phyloP scores from a whole-genome alignment of 2,113 vertebrate genomes.

The Nothobranchius kuhntae region DNA sequence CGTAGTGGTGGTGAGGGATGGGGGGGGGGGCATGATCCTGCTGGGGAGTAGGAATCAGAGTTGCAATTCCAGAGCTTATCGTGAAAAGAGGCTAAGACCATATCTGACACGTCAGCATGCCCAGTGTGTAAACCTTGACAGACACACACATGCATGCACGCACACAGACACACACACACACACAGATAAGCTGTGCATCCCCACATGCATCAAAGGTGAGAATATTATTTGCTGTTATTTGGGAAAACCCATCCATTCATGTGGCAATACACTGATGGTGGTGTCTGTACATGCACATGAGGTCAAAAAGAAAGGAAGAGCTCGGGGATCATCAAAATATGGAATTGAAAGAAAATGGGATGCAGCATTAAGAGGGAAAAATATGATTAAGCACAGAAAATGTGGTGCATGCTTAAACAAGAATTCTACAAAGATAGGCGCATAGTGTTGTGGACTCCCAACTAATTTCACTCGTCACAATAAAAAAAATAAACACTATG shows the following conservation, averaged over 20 bases:
- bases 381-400: too few species aligned
- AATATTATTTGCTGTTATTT: constrained; percentile 68
- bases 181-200: neutral
- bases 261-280: constrained; percentile 52
- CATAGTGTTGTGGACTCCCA: too few species aligned
- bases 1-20: constrained; percentile 17
- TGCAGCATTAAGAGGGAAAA: too few species aligned
- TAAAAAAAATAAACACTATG: too few species aligned
- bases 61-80: constrained; percentile 74
- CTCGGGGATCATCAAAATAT: neutral
- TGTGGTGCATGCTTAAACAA: too few species aligned
- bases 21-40: constrained; percentile 60
- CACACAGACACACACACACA: neutral
- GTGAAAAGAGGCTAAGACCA: constrained; percentile 72
- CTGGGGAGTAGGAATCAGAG: constrained; percentile 70
- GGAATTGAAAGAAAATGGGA: neutral
- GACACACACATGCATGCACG: neutral
- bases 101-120: constrained; percentile 68
- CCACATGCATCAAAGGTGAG: constrained; percentile 39
- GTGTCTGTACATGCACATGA: constrained; percentile 42
- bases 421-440: too few species aligned
- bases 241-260: constrained; percentile 66
- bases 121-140: constrained; percentile 58
- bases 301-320: neutral
- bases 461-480: too few species aligned